Evolutionary conservation across 2,113 vertebrate genomes (phyloP).

Genomic region (Turdus rufiventris): DNA sequence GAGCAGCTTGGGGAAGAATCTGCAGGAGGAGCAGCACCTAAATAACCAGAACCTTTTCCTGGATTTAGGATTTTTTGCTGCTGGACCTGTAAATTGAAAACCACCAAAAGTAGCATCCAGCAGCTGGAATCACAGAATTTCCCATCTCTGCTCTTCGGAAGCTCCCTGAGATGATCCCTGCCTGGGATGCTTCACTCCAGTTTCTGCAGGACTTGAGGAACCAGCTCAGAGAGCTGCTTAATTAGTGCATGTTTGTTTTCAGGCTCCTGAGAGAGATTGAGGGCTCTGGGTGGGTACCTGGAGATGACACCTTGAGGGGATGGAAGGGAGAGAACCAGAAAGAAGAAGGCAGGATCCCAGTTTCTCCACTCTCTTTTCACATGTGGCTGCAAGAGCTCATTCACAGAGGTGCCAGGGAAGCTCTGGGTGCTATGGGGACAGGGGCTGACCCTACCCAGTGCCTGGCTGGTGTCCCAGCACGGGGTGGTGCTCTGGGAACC

Average conservation of each 20-base stretch:
- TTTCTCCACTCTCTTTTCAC: not conserved
- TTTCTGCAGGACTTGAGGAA: not conserved
- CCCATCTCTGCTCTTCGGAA: not conserved
- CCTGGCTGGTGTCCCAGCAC: rapidly evolving
- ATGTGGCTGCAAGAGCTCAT: rapidly evolving
- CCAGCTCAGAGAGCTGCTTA: not conserved
- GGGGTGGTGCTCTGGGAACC: rapidly evolving
- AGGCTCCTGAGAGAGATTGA: not conserved
- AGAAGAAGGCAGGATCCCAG: not conserved
- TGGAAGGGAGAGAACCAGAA: not conserved
- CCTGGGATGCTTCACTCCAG: not conserved
- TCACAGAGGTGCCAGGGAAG: not conserved
- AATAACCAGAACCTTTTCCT: rapidly evolving
- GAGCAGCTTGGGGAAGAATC: not conserved
- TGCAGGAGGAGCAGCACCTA: not conserved
- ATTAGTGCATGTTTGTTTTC: rapidly evolving
- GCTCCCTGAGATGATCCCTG: not conserved
- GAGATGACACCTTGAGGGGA: rapidly evolving
- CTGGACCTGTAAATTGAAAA: not conserved
- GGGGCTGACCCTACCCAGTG: not conserved
- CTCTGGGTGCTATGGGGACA: not conserved
- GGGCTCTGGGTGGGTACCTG: not conserved
- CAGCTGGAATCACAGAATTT: not conserved
- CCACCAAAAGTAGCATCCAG: too few species aligned
- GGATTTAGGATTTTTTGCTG: not conserved